phyloP scores from a whole-genome alignment of 2,797 vertebrate species.

The Pelochelys cantorii region DNA sequence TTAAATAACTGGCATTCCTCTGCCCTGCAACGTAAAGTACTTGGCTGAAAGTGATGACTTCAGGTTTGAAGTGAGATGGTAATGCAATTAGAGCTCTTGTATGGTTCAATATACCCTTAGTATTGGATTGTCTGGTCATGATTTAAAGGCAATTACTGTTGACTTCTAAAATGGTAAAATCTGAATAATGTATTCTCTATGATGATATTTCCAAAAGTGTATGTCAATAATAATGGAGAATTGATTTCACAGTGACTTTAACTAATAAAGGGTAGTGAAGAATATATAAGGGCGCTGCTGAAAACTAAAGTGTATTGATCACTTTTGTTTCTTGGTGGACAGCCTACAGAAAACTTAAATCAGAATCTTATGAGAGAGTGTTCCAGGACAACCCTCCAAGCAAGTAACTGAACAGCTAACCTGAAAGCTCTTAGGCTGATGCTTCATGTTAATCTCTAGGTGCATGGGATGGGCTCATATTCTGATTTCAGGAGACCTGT shows the following conservation, averaged over 20 bases:
- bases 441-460: background rate
- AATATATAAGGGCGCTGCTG: background rate
- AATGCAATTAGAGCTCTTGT: background rate
- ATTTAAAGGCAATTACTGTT: constrained; percentile 45
- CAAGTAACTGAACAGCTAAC: background rate
- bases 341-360: background rate
- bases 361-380: background rate
- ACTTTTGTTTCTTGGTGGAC: background rate
- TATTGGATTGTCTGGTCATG: constrained; percentile 30
- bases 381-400: constrained; percentile 23
- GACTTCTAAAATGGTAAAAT: constrained; percentile 3
- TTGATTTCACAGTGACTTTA: constrained; percentile 38
- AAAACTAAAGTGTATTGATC: background rate
- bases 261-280: constrained; percentile 16
- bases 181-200: constrained; percentile 8
- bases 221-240: constrained; percentile 22
- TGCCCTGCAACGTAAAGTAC: background rate
- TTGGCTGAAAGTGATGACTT: background rate
- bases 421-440: background rate
- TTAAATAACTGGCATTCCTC: background rate
- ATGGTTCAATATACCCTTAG: constrained; percentile 51
- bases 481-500: background rate
- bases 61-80: background rate
- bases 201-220: constrained; percentile 13
- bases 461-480: background rate